Evolutionary conservation across 2,888 invertebrate species (phyloP).

Genomic region (Neria commutata): DNA sequence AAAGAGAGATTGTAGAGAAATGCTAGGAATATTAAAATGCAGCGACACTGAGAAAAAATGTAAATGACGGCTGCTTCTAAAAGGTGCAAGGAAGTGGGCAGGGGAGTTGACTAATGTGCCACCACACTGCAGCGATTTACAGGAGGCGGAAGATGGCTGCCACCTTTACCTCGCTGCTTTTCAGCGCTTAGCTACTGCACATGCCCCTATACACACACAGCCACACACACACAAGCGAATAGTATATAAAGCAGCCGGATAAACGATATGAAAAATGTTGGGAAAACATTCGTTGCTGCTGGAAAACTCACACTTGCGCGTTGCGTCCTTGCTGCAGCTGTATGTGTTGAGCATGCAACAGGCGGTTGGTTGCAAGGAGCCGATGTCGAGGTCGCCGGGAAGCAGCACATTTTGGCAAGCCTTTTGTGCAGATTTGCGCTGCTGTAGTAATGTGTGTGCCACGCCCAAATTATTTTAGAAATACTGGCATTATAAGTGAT

Average conservation of each 20-base stretch:
- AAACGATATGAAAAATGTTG: not conserved
- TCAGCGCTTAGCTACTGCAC: no score
- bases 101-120: not conserved
- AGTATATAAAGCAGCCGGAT: not conserved
- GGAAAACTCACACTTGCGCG: slow-evolving; percentile 26
- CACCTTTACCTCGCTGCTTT: no score
- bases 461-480: no score
- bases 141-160: no score
- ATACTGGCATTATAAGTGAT: no score
- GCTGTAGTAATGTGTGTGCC: no score
- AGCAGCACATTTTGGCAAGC: no score
- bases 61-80: not conserved
- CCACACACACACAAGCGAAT: no score
- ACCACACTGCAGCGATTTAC: not conserved
- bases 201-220: no score
- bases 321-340: not conserved
- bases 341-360: slow-evolving; percentile 2
- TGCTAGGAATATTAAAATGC: not conserved
- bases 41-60: not conserved
- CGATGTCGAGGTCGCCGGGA: no score
- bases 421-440: no score
- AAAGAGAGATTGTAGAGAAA: not conserved
- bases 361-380: slow-evolving; percentile 4
- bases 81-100: not conserved
- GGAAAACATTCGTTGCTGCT: slow-evolving; percentile 7